phyloP scores from a whole-genome alignment of 2,888 invertebrate genomes.

The Lottia gigantea region DNA sequence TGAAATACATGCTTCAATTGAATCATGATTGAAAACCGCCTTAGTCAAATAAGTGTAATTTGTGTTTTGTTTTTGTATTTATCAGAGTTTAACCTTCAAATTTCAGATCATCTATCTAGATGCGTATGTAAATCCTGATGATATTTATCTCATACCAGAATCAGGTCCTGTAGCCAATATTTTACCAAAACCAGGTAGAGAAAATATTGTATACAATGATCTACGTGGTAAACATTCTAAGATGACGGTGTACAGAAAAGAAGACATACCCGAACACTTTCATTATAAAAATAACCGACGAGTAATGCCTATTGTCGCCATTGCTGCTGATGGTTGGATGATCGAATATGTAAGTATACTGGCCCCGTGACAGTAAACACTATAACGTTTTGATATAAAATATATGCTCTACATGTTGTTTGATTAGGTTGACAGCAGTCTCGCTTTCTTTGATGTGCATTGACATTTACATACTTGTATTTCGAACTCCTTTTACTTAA shows the following conservation, averaged over 20 bases:
- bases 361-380: too few species aligned
- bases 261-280: conserved; percentile 74
- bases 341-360: conserved; percentile 21
- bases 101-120: conserved; percentile 28
- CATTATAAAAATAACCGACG: conserved; percentile 75
- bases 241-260: conserved; percentile 72
- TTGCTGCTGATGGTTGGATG: conserved; percentile 75
- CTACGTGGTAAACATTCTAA: conserved; percentile 33
- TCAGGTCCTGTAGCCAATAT: conserved; percentile 40
- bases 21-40: too few species aligned
- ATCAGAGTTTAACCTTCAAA: too few species aligned
- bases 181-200: conserved; percentile 31
- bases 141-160: conserved; percentile 31
- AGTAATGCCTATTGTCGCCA: conserved; percentile 75
- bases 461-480: too few species aligned
- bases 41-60: too few species aligned
- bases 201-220: conserved; percentile 32
- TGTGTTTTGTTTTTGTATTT: too few species aligned
- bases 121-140: conserved; percentile 31
- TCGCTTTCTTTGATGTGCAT: too few species aligned
- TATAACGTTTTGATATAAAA: too few species aligned
- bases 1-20: too few species aligned
- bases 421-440: too few species aligned
- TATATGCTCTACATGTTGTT: too few species aligned
- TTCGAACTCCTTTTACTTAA: too few species aligned